A percentile compares a stretch with the other conserved stretches of the same genome.
Conservation (phyloP, 2,113 vertebrate species). For the Empidonax traillii region DNA sequence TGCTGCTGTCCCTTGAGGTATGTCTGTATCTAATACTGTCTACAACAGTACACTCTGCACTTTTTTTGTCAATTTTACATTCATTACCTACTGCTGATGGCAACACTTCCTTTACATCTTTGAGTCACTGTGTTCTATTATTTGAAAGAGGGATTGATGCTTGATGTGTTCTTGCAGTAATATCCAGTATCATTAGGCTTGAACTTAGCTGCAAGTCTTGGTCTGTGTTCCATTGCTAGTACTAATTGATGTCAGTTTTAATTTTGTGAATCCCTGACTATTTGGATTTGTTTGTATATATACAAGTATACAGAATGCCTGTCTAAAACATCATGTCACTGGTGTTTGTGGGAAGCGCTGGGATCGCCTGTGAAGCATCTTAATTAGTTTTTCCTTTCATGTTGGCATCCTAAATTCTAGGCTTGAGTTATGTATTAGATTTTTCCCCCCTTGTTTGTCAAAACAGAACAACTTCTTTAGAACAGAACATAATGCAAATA, state of each 20-base stretch:
- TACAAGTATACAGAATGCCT: neutral
- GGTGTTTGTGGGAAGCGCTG: neutral
- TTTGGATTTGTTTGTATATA: neutral
- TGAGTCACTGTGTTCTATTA: neutral
- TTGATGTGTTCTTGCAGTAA: neutral
- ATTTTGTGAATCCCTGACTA: neutral
- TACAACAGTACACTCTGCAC: neutral
- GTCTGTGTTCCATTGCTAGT: neutral
- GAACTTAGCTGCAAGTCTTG: neutral
- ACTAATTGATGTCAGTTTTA: conserved; percentile 19
- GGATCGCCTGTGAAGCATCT: conserved; percentile 13
- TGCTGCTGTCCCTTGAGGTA: neutral
- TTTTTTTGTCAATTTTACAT: neutral
- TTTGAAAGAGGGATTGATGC: neutral
- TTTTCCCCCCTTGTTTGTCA: conserved; percentile 18
- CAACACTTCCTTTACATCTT: neutral
- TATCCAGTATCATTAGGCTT: neutral
- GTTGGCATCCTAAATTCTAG: conserved; percentile 31
- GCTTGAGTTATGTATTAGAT: neutral
- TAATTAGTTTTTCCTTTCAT: conserved; percentile 53
- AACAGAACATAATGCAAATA: conserved; percentile 34
- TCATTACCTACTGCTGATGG: neutral
- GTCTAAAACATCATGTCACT: conserved; percentile 31
- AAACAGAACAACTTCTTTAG: conserved; percentile 27
- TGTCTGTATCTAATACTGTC: neutral